A percentile compares a stretch with the other conserved stretches of the same genome.
Evolutionary conservation across 1,140 invertebrate species (phyloP).

Genomic region (Andrena cerasifolii): DNA sequence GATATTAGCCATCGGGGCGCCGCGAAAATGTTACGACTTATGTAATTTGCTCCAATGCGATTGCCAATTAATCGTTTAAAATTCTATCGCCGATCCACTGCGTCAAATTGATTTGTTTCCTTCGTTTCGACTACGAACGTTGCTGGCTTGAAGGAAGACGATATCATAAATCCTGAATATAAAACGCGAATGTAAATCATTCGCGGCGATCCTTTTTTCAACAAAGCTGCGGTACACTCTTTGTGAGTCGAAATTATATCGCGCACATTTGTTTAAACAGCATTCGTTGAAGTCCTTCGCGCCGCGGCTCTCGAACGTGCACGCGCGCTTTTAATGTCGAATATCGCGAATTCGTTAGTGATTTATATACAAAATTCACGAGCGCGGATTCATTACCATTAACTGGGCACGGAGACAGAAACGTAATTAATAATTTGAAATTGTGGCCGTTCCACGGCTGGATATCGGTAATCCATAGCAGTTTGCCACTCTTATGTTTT

Average conservation of each 20-base stretch:
- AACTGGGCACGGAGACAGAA: conserved; percentile 33
- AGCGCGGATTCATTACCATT: conserved; percentile 53
- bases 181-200: neutral
- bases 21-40: conserved; percentile 81
- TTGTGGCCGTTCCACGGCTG: conserved; percentile 38
- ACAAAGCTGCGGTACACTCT: neutral
- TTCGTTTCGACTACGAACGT: conserved; percentile 73
- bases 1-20: conserved; percentile 81
- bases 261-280: conserved; percentile 24
- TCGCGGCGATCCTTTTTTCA: neutral
- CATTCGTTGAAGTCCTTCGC: conserved; percentile 20
- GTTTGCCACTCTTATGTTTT: conserved; percentile 26
- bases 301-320: neutral
- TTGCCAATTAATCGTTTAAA: conserved; percentile 74
- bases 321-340: conserved; percentile 10
- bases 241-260: neutral
- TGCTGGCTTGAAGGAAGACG: neutral
- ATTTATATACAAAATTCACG: conserved; percentile 50
- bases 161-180: neutral
- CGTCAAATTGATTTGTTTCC: conserved; percentile 74
- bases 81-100: conserved; percentile 35
- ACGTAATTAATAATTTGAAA: conserved; percentile 59
- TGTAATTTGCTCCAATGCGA: conserved; percentile 82
- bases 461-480: conserved; percentile 51
- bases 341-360: conserved; percentile 22